Conservation (phyloP, 2,888 invertebrate species). For the Phoenoteleia sp. region DNA sequence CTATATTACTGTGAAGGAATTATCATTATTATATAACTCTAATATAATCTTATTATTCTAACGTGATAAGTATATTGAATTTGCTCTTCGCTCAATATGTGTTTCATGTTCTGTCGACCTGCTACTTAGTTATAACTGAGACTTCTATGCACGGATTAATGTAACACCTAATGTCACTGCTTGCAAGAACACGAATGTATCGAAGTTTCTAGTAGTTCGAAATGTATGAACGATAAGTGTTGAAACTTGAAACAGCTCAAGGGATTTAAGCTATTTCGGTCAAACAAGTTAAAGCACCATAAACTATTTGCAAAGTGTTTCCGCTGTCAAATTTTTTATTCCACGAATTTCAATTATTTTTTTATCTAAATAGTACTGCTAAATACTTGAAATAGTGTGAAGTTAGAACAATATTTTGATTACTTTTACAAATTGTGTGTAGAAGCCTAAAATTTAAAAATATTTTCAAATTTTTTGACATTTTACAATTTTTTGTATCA, state of each 20-base stretch:
- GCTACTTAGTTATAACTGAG: constrained; percentile 30
- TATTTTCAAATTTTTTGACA: no score
- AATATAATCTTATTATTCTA: constrained; percentile 30
- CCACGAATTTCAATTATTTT: neutral
- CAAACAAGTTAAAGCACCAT: constrained; percentile 38
- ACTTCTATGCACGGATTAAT: constrained; percentile 23
- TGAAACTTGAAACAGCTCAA: constrained; percentile 50
- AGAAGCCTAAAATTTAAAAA: no score
- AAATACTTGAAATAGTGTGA: no score
- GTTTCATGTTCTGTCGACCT: constrained; percentile 33
- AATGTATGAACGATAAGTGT: constrained; percentile 47
- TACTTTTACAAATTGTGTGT: no score
- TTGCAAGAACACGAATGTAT: constrained; percentile 18
- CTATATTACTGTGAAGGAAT: neutral
- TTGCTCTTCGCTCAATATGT: neutral
- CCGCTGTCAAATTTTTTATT: neutral
- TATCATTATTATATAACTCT: neutral
- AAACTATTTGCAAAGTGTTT: constrained; percentile 38
- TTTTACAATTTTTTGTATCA: no score
- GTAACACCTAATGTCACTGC: constrained; percentile 29
- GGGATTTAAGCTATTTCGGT: constrained; percentile 49
- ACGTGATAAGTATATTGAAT: constrained; percentile 20
- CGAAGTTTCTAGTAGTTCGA: constrained; percentile 41
- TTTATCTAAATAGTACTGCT: no score
- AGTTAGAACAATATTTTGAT: no score